A percentile compares a stretch with the other conserved stretches of the same genome.
Conservation (phyloP, 1,140 invertebrate species). For the Macrobrachium rosenbergii region DNA sequence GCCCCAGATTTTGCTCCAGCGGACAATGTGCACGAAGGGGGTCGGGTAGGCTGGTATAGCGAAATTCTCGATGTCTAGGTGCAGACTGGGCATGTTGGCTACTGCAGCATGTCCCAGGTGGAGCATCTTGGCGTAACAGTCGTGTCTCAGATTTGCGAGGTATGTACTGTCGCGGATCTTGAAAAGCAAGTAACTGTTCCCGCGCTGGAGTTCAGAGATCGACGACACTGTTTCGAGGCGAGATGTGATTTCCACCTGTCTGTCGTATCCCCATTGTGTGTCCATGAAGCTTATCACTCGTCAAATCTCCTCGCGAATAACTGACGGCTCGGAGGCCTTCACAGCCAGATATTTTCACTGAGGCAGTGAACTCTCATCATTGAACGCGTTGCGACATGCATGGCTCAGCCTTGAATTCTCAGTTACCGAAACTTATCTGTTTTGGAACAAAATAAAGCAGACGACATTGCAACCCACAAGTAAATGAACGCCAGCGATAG, state of each 20-base stretch:
- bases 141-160: not conserved
- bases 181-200: not conserved
- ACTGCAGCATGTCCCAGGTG: conserved; percentile 15
- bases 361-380: no score
- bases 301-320: not conserved
- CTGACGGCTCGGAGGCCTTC: no score
- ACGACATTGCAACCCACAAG: no score
- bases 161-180: not conserved
- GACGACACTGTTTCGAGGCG: not conserved
- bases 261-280: not conserved
- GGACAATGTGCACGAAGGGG: conserved; percentile 65
- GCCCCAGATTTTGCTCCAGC: conserved; percentile 65
- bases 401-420: no score
- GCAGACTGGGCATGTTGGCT: conserved; percentile 1
- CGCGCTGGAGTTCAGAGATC: not conserved
- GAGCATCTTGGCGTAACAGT: not conserved
- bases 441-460: no score
- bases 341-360: no score
- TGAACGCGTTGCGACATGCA: no score
- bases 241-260: no score
- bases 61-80: conserved; percentile 18
- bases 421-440: no score
- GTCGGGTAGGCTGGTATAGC: conserved; percentile 51
- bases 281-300: not conserved
- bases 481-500: no score